Evolutionary conservation across 1,140 invertebrate genomes (phyloP).

Genomic region (Bactericera cockerelli): DNA sequence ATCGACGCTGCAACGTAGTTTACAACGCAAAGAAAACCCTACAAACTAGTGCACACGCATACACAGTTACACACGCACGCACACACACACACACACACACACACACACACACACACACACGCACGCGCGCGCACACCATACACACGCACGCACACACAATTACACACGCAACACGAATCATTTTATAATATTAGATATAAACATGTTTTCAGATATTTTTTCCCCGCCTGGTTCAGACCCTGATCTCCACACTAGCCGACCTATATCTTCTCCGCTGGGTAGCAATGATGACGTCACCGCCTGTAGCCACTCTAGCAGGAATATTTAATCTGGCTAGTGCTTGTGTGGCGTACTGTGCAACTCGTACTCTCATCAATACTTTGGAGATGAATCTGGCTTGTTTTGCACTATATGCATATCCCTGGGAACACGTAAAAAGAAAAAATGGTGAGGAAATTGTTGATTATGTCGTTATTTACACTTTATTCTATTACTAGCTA

Average conservation of each 20-base stretch:
- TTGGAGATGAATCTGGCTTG: slow-evolving; percentile 62
- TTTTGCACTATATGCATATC: slow-evolving; percentile 65
- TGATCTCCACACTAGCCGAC: slow-evolving; percentile 57
- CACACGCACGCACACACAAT: no score
- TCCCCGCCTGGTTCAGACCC: slow-evolving; percentile 62
- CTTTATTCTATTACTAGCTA: no score
- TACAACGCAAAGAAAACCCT: no score
- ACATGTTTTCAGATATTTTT: slow-evolving; percentile 40
- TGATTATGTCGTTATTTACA: no score
- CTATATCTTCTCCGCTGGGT: slow-evolving; percentile 20
- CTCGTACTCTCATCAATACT: slow-evolving; percentile 70
- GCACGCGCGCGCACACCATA: no score
- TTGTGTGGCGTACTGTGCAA: slow-evolving; percentile 78
- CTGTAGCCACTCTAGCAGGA: slow-evolving; percentile 17
- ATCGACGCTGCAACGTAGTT: no score
- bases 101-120: no score
- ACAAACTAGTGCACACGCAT: no score
- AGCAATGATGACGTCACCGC: slow-evolving; percentile 6
- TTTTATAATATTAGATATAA: no score
- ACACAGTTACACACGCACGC: no score
- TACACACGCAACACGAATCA: no score
- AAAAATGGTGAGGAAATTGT: slow-evolving; percentile 7
- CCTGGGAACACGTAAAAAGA: slow-evolving; percentile 38
- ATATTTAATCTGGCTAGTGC: slow-evolving; percentile 46
- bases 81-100: no score